Base-by-base conservation (phyloP, 2,113 vertebrate species). In the Gadus chalcogrammus region DNA sequence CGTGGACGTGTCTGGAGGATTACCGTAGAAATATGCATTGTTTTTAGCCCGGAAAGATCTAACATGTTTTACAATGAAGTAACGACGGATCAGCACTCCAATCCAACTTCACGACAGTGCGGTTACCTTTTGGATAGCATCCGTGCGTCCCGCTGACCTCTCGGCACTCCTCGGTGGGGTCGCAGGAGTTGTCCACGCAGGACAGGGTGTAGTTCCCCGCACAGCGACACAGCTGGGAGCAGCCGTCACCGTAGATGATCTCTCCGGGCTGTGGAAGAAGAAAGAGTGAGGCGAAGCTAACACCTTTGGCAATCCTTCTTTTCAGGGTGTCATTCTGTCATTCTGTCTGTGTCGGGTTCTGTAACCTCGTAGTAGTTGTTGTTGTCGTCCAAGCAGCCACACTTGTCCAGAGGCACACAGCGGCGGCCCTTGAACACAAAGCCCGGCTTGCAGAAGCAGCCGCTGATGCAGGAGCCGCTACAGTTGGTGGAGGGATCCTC, bases 391-490 rank as follows among this genome's bases (percentile, higher is more conserved):
- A 90, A 75, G 71, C 93, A 94, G 24, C 85, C 83, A 75, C 94
- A 95, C 72, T 85, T 84, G 5, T 93, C 90, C 28, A 90, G 73
- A 1, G 79, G 89, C 48, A 95, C 80, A 67, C 94, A 94, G 8
- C 3, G 78, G 1, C 31, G 64, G 5, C 84, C 85, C 7, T 78
- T 88, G 65, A 92, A 91, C 78, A 94, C 82, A 77, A 88, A 93
- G 4, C 93, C 93, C 16, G 87, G 87, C 73, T 92, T 88, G 59
- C 94, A 95, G 87, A 93, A 91, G 59, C 93, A 94, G 59, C 87
- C 92, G 0, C 77, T 90, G 66, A 85, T 84, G 69, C 94, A 95
- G 52, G 78, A 77, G 4, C 80, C 77, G 42, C 72, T 75, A 2
- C 92, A 93, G 77, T 81, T 90, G 68, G 87, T 89, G n/a, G 84